Percentiles rank a stretch among this genome's conserved stretches.
These are phyloP conservation scores for Coracias cyanogaster DNA, from an alignment of 2,797 vertebrate species.

Conservation along the genomic window DNA sequence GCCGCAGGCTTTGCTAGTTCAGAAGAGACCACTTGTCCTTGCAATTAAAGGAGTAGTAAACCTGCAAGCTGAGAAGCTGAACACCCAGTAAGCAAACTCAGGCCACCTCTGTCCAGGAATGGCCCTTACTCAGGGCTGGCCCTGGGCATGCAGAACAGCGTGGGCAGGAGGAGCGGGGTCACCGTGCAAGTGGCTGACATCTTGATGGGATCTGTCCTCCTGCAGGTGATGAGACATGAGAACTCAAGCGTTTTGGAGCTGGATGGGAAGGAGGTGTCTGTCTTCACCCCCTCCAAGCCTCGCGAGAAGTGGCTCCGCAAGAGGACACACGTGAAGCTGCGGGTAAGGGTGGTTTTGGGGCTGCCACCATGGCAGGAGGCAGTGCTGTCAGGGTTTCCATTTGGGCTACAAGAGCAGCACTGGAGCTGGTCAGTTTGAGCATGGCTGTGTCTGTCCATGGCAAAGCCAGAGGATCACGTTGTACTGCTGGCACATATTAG, in stretches of 20 bases:
- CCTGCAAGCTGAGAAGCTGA: background rate
- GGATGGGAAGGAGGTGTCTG: conserved; percentile 95
- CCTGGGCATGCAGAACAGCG: background rate
- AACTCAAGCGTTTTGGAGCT: conserved; percentile 93
- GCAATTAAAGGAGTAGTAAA: background rate
- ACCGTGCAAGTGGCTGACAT: background rate
- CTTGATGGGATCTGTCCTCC: background rate
- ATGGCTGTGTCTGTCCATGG: accelerated
- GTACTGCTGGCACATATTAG: background rate
- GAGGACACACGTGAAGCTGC: conserved; percentile 96
- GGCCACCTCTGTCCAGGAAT: background rate
- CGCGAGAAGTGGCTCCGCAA: conserved; percentile 97
- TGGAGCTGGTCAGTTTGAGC: accelerated
- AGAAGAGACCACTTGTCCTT: background rate
- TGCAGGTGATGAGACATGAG: conserved; percentile 96
- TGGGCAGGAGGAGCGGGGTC: background rate
- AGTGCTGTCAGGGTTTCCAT: background rate
- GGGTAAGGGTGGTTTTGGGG: conserved; percentile 78
- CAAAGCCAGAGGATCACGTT: background rate
- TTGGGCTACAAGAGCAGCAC: background rate
- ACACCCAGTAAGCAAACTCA: background rate
- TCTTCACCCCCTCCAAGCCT: conserved; percentile 97
- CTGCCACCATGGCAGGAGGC: background rate
- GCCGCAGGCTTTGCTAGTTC: background rate
- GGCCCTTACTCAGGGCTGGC: background rate